Percentiles rank a stretch among this genome's conserved stretches.
phyloP scores from a whole-genome alignment of 2,113 vertebrate genomes.

The sheep (Ovis aries) region DNA sequence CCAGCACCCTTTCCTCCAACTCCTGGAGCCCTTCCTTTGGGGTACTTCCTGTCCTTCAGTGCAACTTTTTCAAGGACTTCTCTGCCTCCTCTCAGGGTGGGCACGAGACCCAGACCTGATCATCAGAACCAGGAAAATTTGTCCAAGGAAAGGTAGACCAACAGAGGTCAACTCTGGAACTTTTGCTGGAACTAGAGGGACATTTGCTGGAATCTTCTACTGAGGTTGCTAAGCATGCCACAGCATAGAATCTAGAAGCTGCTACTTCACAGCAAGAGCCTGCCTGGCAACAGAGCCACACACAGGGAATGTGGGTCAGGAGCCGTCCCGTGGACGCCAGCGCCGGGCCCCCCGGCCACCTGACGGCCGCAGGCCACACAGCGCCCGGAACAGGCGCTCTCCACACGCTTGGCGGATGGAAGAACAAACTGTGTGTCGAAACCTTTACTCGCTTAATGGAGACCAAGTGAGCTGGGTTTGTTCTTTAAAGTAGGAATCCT shows the following conservation, averaged over 20 bases:
- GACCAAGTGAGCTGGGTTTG: neutral
- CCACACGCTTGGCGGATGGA: neutral
- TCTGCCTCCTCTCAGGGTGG: neutral
- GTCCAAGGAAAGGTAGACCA: neutral
- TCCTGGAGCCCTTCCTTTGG: neutral
- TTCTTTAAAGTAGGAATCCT: neutral
- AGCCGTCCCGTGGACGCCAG: neutral
- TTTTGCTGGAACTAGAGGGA: neutral
- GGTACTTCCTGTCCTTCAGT: neutral
- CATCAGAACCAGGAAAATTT: neutral
- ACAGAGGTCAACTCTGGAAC: neutral
- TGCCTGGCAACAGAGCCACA: neutral
- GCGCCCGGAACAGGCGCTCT: neutral
- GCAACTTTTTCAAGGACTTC: neutral
- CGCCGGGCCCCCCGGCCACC: neutral
- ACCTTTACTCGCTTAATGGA: neutral
- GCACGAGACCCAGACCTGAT: neutral
- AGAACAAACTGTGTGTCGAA: neutral
- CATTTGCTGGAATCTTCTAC: neutral
- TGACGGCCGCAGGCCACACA: neutral
- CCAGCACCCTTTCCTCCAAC: neutral
- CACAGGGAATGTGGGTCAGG: too few species aligned
- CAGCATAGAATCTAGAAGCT: neutral
- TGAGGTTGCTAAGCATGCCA: neutral
- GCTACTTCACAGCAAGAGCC: neutral